Base-by-base conservation (phyloP, 2,888 invertebrate species). In the Drosophila tanythrix region DNA sequence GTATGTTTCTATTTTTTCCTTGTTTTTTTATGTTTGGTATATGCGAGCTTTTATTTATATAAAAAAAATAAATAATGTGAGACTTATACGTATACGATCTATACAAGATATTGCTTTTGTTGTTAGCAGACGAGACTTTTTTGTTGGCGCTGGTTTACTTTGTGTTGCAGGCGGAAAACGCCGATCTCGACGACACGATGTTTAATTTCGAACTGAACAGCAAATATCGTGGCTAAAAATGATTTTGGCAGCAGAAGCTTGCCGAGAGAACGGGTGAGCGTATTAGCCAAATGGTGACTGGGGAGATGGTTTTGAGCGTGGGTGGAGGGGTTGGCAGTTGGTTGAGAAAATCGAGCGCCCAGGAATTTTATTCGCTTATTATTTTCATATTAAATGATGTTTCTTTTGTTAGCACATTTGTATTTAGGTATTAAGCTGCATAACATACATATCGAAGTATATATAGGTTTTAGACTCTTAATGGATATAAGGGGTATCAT, bases 141-240 rank as follows among this genome's bases (percentile, higher is more conserved):
- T 51, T 60, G n/a, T 64, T 56, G 38, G 59, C 11, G 65, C 63
- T 74, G 69, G 50, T 71, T 58, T 65, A 67, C 31, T 60, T 50
- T 43, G 33, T 21, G 57, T 62, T 46, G 58, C 60, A 69, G 79
- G 66, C 81, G 77, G 35, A 62, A 55, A 43, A 70, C 74, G 55
- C 60, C 52, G 81, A 73, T 80, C 84, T 82, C 43, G 74, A 80
- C 88, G 74, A 74, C 84, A 76, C 90, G 83, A 86, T 77, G 84
- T 64, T 84, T 65, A 80, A 84, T 83, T 82, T 86, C 86, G 81
- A 81, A 90, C 89, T 90, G 84, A 90, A 75, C 72, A 70, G 79
- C 77, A 61, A 72, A 71, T 71, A 74, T 51, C 72, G 78, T 78
- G 64, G 82, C 87, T 86, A 81, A 83, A 88, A 88, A 88, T 88